Evolutionary conservation across 2,113 vertebrate species (phyloP).

Genomic region (Loxodonta africana): DNA sequence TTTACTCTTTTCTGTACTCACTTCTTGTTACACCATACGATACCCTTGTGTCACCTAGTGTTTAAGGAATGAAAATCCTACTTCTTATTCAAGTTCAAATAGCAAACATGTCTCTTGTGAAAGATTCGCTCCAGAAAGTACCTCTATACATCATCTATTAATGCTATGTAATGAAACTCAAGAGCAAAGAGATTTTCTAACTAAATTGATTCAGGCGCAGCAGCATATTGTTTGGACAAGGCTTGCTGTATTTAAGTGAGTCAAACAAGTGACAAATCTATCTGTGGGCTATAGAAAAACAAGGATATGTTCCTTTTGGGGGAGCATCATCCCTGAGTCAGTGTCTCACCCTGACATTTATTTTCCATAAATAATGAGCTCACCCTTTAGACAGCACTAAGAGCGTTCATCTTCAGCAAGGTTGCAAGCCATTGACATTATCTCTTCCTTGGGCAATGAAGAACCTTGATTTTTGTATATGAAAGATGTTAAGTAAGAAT

Average conservation of each 20-base stretch:
- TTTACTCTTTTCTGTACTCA: constrained; percentile 70
- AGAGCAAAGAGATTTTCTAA: constrained; percentile 60
- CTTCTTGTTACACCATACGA: constrained; percentile 78
- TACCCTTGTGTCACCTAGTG: constrained; percentile 77
- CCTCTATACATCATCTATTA: constrained; percentile 29
- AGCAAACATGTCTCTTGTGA: constrained; percentile 37
- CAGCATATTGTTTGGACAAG: constrained; percentile 57
- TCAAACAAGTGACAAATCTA: constrained; percentile 68
- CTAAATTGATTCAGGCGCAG: constrained; percentile 61
- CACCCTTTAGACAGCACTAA: constrained; percentile 78
- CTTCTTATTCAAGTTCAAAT: constrained; percentile 42
- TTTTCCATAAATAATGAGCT: constrained; percentile 75
- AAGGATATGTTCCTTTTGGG: constrained; percentile 28
- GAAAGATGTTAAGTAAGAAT: constrained; percentile 58
- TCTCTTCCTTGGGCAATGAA: constrained; percentile 72
- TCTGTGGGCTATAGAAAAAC: neutral
- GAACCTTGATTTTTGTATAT: constrained; percentile 62
- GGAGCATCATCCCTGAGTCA: constrained; percentile 48
- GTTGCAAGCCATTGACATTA: constrained; percentile 54
- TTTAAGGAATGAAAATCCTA: constrained; percentile 59
- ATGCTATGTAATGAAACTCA: constrained; percentile 20
- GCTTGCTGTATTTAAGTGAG: constrained; percentile 54
- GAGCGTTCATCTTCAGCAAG: constrained; percentile 66
- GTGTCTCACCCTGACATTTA: constrained; percentile 73
- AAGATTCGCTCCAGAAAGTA: constrained; percentile 65